Conservation (phyloP, 2,888 invertebrate species). For the Podotricha telesiphe region DNA sequence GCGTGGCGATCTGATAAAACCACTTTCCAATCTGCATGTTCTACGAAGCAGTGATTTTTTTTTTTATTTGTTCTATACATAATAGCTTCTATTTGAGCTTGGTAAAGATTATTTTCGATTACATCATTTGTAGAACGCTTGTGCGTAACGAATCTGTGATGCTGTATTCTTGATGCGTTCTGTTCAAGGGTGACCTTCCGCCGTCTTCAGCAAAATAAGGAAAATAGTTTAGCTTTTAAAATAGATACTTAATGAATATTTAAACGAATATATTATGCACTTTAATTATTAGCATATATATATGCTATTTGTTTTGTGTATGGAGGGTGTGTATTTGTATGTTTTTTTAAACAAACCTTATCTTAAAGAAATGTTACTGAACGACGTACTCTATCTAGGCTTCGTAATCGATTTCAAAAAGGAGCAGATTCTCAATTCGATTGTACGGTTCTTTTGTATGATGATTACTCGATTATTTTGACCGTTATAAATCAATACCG, state of each 20-base stretch:
- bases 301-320: background rate
- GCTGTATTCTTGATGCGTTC: slow-evolving; percentile 12
- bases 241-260: background rate
- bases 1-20: slow-evolving; percentile 51
- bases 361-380: too few species aligned
- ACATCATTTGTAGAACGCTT: background rate
- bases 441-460: too few species aligned
- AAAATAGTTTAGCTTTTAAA: background rate
- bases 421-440: too few species aligned
- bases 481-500: too few species aligned
- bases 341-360: too few species aligned
- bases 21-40: slow-evolving; percentile 52
- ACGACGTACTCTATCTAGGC: too few species aligned
- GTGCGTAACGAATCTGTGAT: slow-evolving; percentile 11
- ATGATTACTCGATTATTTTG: too few species aligned
- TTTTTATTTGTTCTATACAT: slow-evolving; percentile 17
- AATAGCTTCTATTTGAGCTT: slow-evolving; percentile 10
- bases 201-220: background rate
- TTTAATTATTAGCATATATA: background rate
- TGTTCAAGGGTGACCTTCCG: slow-evolving; percentile 22
- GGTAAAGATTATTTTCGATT: slow-evolving; percentile 10
- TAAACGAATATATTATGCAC: background rate
- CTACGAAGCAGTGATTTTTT: slow-evolving; percentile 17
- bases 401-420: too few species aligned
- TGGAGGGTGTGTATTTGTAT: background rate